Conservation (phyloP, 1,140 invertebrate genomes). For the Micrasema longulum region DNA sequence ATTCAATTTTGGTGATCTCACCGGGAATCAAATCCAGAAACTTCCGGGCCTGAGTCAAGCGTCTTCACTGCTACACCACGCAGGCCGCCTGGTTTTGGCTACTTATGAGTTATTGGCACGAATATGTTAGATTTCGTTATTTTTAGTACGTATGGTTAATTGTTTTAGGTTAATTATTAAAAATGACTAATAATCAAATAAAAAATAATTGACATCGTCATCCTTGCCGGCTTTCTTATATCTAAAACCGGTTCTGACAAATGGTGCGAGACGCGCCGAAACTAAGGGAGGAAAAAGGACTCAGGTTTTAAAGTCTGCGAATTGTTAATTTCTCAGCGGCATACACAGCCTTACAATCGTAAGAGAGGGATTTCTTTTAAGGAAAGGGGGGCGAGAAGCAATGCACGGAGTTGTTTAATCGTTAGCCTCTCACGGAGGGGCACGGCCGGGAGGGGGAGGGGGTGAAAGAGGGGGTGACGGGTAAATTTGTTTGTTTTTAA, state of each 20-base stretch:
- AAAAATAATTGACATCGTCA: too few relatives aligned
- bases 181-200: too few relatives aligned
- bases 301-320: conserved; percentile 46
- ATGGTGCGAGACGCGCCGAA: too few relatives aligned
- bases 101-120: too few relatives aligned
- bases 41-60: too few relatives aligned
- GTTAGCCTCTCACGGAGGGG: conserved; percentile 24
- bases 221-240: neutral
- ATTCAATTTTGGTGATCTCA: too few relatives aligned
- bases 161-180: too few relatives aligned
- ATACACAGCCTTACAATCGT: conserved; percentile 34
- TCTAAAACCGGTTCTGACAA: conserved; percentile 1
- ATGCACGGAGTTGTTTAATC: conserved; percentile 45
- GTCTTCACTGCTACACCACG: too few relatives aligned
- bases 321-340: conserved; percentile 46
- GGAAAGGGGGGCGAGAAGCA: neutral
- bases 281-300: conserved; percentile 24
- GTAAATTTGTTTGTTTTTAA: conserved; percentile 45
- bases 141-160: too few relatives aligned
- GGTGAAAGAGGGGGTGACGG: neutral
- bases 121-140: too few relatives aligned
- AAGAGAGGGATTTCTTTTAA: conserved; percentile 31
- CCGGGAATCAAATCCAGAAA: too few relatives aligned
- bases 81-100: too few relatives aligned
- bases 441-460: neutral